These are phyloP conservation scores for Amaurobius ferox DNA, from an alignment of 2,888 invertebrate genomes.

Conservation along the genomic window DNA sequence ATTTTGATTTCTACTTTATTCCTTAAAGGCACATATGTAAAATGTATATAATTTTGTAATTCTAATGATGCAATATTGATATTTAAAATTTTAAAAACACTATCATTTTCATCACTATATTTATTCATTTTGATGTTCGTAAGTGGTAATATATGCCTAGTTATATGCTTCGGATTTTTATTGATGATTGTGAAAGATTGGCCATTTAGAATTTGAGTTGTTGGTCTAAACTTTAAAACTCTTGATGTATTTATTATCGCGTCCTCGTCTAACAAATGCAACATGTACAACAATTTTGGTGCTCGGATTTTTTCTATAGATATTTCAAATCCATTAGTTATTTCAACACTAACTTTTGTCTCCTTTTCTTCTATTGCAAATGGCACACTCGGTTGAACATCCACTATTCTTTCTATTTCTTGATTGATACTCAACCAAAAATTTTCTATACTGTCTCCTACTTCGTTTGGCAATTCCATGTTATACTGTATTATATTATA, in stretches of 20 bases:
- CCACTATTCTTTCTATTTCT: not conserved
- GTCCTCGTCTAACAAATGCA: conserved; percentile 12
- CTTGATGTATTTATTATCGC: not conserved
- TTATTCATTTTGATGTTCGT: not conserved
- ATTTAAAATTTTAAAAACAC: not conserved
- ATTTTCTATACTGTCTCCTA: not conserved
- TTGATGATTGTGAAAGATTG: not conserved
- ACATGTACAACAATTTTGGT: conserved; percentile 8
- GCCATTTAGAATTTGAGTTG: no score
- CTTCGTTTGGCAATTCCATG: not conserved
- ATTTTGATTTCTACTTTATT: not conserved
- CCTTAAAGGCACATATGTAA: not conserved
- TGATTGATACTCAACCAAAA: not conserved
- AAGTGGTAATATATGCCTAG: not conserved
- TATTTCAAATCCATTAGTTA: not conserved
- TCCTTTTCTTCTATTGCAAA: not conserved
- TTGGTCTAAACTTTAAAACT: conserved; percentile 14
- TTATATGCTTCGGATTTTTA: not conserved
- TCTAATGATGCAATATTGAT: conserved; percentile 7
- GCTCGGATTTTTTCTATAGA: not conserved
- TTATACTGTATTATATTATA: not conserved
- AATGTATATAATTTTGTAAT: not conserved
- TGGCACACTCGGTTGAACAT: not conserved
- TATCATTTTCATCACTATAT: not conserved
- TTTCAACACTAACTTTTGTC: not conserved